These are phyloP conservation scores for Cladopsammia gracilis DNA, from an alignment of 64 coral and sea anemone genomes.

Conservation along the genomic window DNA sequence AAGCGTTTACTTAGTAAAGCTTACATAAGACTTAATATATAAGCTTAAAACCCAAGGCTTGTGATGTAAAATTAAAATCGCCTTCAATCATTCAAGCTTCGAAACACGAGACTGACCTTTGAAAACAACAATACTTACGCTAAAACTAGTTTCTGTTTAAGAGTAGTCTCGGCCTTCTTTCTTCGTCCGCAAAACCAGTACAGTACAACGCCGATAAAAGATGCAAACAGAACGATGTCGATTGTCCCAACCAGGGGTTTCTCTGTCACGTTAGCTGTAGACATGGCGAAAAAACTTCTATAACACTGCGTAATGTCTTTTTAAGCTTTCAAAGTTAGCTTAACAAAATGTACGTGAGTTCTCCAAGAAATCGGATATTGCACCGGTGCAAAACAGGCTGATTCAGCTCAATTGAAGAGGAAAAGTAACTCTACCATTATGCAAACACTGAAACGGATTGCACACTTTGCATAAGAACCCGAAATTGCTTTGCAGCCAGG, in stretches of 20 bases:
- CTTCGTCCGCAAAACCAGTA: slow-evolving; percentile 97
- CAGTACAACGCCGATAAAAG: slow-evolving; percentile 85
- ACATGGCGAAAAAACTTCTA: slow-evolving; percentile 36
- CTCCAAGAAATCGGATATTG: too few relatives aligned
- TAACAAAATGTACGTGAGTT: too few relatives aligned
- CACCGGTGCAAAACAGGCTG: too few relatives aligned
- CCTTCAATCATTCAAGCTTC: background rate
- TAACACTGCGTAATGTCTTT: background rate
- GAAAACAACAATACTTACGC: slow-evolving; percentile 66
- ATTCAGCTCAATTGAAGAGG: too few relatives aligned
- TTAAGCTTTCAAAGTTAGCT: background rate
- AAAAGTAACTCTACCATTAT: too few relatives aligned
- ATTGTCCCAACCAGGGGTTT: slow-evolving; percentile 83
- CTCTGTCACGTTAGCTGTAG: slow-evolving; percentile 63
- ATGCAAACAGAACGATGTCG: slow-evolving; percentile 90
- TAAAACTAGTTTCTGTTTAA: slow-evolving; percentile 50
- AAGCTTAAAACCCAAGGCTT: background rate
- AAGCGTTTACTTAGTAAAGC: too few relatives aligned
- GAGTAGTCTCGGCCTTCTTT: slow-evolving; percentile 76
- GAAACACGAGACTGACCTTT: background rate
- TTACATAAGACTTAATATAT: too few relatives aligned
- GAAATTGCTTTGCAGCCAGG: too few relatives aligned
- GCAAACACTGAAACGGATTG: too few relatives aligned
- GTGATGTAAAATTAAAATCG: background rate
- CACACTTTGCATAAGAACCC: too few relatives aligned